These are phyloP conservation scores for Pachyrhynchus sulphureomaculatus DNA, from an alignment of 1,140 invertebrate genomes.

Conservation along the genomic window DNA sequence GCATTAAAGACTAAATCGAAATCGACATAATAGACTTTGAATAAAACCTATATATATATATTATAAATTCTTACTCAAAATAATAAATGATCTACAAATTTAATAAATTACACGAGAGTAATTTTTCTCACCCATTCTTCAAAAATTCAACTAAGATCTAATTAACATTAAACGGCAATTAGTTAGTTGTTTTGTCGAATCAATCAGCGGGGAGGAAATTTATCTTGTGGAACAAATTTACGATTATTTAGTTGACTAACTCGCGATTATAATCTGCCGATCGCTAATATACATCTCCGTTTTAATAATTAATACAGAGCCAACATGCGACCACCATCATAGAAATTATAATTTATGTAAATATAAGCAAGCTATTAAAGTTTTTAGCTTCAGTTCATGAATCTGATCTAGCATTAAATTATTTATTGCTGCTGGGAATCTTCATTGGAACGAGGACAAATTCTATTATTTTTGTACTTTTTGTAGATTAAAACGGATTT, in stretches of 20 bases:
- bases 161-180: conserved; percentile 10
- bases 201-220: conserved; percentile 16
- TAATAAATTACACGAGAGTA: neutral
- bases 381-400: conserved; percentile 12
- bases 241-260: conserved; percentile 24
- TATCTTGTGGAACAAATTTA: conserved; percentile 30
- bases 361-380: conserved; percentile 31
- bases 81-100: neutral
- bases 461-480: too few species aligned
- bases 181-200: neutral
- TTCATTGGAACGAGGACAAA: too few species aligned
- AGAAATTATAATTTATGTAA: conserved; percentile 38
- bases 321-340: conserved; percentile 39
- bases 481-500: too few species aligned
- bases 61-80: too few species aligned
- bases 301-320: conserved; percentile 36
- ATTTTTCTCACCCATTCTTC: conserved; percentile 6
- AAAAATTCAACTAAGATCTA: neutral
- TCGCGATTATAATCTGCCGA: conserved; percentile 16
- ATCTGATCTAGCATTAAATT: neutral
- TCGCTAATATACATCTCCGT: conserved; percentile 25
- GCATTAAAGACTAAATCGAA: too few species aligned
- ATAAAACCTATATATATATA: too few species aligned
- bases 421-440: too few species aligned
- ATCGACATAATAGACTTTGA: too few species aligned